Base-by-base conservation (phyloP, 2,113 vertebrate genomes). In the Chaetodon auriga region DNA sequence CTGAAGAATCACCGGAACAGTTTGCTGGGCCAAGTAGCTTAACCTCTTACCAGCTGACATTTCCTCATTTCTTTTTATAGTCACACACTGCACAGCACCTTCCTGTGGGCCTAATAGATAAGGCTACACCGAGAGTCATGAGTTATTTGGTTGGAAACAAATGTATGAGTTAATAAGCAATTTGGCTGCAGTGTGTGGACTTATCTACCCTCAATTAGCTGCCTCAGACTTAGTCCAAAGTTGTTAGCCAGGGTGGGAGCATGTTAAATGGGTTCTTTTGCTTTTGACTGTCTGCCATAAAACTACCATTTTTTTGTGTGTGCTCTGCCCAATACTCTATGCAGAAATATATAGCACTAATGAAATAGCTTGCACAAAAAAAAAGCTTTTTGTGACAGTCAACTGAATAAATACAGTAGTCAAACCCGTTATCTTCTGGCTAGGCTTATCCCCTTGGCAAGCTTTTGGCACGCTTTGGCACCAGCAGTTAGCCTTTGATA, bases 401-500 rank as follows among this genome's bases (percentile, higher is more conserved):
- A 15, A 30, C 1, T 23, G 23, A 58, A 30, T 13, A 25, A 23
- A 58, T 6, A 14, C 5, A 15, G 25, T 23, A 12, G 53, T 55
- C 53, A 55, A 12, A 9, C 8, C 21, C 51, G 90, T 90, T 83
- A 87, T 80, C 83, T 79, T 81, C 76, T 75, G 75, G 78, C 73
- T 75, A 68, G 71, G 78, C 69, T n/a, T 51, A 68, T 76, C 75
- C 77, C 58, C 3, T 41, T 51, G 77, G 35, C 69, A 48, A 62
- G 57, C 62, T 68, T 57, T 30, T 61, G 35, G 48, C 78, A 46
- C 18, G 63, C 77, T 77, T 60, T 21, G 68, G 72, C 61, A 68
- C 46, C 38, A 45, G 58, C 65, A 83, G 77, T 87, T 86, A 73
- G 58, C 74, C 73, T 87, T 82, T 85, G 85, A 90, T 85, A 87